phyloP scores from a whole-genome alignment of 2,797 vertebrate species.

The Chiroxiphia lanceolata region DNA sequence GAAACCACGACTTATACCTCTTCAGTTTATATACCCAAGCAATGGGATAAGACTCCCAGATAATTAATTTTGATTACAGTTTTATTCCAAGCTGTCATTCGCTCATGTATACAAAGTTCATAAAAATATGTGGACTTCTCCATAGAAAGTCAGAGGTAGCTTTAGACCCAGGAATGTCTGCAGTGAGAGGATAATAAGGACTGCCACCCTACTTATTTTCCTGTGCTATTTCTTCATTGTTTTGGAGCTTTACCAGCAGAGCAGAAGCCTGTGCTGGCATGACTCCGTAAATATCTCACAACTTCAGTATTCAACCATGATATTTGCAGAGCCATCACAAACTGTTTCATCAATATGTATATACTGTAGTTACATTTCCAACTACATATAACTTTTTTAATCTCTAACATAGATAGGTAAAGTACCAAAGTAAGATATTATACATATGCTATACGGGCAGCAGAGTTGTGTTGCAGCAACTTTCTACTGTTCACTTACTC shows the following conservation, averaged over 20 bases:
- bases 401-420: neutral
- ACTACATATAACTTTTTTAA: neutral
- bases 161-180: neutral
- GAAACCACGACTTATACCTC: neutral
- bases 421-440: neutral
- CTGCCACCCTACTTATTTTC: neutral
- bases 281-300: neutral
- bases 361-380: neutral
- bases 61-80: neutral
- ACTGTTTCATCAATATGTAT: neutral
- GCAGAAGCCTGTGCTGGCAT: neutral
- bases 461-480: neutral
- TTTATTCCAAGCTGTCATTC: neutral
- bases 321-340: neutral
- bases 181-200: neutral
- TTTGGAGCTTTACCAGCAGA: neutral
- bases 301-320: neutral
- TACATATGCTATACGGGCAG: neutral
- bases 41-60: neutral
- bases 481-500: conserved; percentile 6
- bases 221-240: neutral
- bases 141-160: neutral
- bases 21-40: neutral
- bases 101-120: neutral
- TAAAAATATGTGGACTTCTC: neutral